Evolutionary conservation across 2,113 vertebrate species (phyloP).

Genomic region (Cyanoliseus patagonus): DNA sequence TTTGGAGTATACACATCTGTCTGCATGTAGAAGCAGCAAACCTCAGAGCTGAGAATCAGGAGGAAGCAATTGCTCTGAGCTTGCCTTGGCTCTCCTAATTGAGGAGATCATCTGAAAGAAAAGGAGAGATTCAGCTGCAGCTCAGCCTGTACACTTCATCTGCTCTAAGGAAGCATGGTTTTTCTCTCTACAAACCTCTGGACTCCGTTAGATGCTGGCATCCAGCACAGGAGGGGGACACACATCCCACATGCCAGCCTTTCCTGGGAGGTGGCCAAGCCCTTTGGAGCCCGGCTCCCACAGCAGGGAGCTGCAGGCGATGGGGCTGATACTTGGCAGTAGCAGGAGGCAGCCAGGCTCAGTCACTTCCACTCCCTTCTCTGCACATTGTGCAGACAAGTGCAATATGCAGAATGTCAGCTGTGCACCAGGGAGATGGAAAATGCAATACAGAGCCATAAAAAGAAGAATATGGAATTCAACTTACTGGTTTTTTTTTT

Average conservation of each 20-base stretch:
- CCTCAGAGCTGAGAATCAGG: neutral
- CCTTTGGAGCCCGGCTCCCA: fast-evolving
- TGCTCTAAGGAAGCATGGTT: neutral
- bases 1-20: neutral
- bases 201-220: neutral
- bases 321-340: neutral
- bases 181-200: neutral
- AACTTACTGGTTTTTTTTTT: neutral
- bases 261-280: neutral
- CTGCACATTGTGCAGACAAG: neutral
- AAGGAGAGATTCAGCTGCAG: fast-evolving
- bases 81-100: neutral
- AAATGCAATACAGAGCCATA: neutral
- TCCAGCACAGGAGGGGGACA: neutral
- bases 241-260: fast-evolving
- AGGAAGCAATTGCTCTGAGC: neutral
- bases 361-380: neutral
- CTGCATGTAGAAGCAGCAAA: neutral
- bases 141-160: neutral
- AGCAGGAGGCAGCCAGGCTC: neutral
- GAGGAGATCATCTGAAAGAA: neutral
- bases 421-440: conserved; percentile 10
- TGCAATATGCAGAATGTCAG: conserved; percentile 22
- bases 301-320: fast-evolving
- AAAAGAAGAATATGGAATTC: neutral